Base-by-base conservation (phyloP, 2,888 invertebrate genomes). In the Perizoma affinitatum region DNA sequence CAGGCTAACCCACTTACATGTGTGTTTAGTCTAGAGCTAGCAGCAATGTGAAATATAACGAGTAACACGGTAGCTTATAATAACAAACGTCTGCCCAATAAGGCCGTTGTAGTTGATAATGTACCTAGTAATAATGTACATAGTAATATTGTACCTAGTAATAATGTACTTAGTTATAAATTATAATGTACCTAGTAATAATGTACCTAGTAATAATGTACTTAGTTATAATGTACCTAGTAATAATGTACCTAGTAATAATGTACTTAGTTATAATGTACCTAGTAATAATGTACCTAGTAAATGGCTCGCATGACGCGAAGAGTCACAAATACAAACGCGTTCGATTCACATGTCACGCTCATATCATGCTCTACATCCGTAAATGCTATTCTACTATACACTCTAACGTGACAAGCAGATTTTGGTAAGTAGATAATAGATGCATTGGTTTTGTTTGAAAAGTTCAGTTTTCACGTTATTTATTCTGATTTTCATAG, bases 361-460 rank as follows among this genome's bases (percentile, higher is more conserved):
- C 61, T 50, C 45, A 45, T 53, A 35, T 22, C 54, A 49, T 34
- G 57, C 61, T 50, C 53, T 40, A 53, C 42, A 53, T 59, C 33
- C 11, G 35, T 9, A 10, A 36, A 33, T 22, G 41, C 41, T 35
- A 36, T 41, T 46, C 40, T 5, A 46, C 44, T 10, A 6, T n/a
- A 22, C 7, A 44, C 11, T n/a, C 22, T 11, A 10, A 8, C 7
- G 10, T n/a, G 5, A 11, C 4, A 5, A 38, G 38, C 38, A 38
- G 38, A 3, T 38, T 38, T 7, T 38, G 38, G 7, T 38, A 38
- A 38, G 6, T 6, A 38, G 5, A 38, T 38, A 38, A 38, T 38
- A 38, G 38, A 7, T 22, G 22, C 22, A 22, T 22, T 22, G 22
- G 22, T 22, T 22, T n/a, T n/a, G n/a, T n/a, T n/a, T n/a, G n/a